Evolutionary conservation across 2,888 invertebrate species (phyloP).

Genomic region (Eudemis profundana): DNA sequence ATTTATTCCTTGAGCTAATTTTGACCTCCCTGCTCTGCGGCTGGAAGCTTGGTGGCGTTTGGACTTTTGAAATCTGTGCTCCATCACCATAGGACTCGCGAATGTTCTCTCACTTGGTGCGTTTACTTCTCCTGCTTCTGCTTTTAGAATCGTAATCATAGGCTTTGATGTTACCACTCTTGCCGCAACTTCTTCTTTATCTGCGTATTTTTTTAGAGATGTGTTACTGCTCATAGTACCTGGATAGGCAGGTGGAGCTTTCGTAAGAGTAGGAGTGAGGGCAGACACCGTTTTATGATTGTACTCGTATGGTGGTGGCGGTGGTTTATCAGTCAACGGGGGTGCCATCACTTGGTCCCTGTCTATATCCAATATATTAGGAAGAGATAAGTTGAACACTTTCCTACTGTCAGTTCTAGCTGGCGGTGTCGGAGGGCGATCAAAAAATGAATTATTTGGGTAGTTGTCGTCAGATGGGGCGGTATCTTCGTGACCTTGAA

Average conservation of each 20-base stretch:
- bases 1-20: conserved; percentile 81
- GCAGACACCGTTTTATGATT: conserved; percentile 85
- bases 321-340: conserved; percentile 76
- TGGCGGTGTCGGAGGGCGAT: conserved; percentile 88
- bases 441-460: conserved; percentile 79
- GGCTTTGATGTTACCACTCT: conserved; percentile 91
- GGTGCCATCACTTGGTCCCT: conserved; percentile 56
- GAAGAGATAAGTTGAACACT: conserved; percentile 74
- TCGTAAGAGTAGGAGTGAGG: conserved; percentile 63
- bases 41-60: conserved; percentile 82
- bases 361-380: conserved; percentile 78
- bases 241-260: conserved; percentile 89
- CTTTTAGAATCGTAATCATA: conserved; percentile 90
- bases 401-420: conserved; percentile 88
- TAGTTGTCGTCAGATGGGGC: conserved; percentile 85
- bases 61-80: conserved; percentile 80
- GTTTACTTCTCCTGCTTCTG: conserved; percentile 89
- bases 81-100: conserved; percentile 80
- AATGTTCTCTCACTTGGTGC: conserved; percentile 85
- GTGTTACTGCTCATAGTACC: conserved; percentile 60
- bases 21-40: conserved; percentile 87
- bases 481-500: conserved; percentile 85
- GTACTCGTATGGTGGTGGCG: conserved; percentile 89
- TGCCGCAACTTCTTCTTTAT: conserved; percentile 89
- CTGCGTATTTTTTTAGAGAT: conserved; percentile 59